phyloP scores from a whole-genome alignment of 2,888 invertebrate species.

The Julus scanicus region DNA sequence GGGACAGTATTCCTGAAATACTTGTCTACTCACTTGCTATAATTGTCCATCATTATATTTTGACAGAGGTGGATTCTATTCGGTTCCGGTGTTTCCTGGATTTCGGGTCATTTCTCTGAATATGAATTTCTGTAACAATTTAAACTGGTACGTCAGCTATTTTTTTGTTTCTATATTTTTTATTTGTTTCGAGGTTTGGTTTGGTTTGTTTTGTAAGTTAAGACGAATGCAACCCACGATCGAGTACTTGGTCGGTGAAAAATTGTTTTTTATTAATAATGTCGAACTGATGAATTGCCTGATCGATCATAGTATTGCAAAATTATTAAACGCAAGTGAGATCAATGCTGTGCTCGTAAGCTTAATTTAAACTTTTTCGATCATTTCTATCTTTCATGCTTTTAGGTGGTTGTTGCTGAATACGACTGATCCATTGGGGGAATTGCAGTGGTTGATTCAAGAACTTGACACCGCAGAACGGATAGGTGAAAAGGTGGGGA shows the following conservation, averaged over 20 bases:
- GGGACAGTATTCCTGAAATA: too few relatives aligned
- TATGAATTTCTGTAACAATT: constrained; percentile 66
- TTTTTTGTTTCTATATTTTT: too few relatives aligned
- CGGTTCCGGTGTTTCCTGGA: constrained; percentile 64
- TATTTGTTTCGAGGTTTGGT: not conserved
- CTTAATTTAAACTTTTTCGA: too few relatives aligned
- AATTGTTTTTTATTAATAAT: too few relatives aligned
- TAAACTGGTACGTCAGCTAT: constrained; percentile 54
- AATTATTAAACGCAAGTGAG: too few relatives aligned
- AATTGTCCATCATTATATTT: not conserved
- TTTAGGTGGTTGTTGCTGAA: constrained; percentile 89
- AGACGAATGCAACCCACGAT: too few relatives aligned
- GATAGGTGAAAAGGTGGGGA: constrained; percentile 86
- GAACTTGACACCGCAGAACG: constrained; percentile 94
- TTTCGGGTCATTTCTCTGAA: constrained; percentile 67
- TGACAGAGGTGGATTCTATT: constrained; percentile 67
- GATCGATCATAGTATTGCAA: too few relatives aligned
- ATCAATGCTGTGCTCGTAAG: too few relatives aligned
- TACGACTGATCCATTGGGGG: constrained; percentile 94
- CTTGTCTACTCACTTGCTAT: too few relatives aligned
- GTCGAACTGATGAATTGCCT: too few relatives aligned
- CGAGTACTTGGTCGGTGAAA: too few relatives aligned
- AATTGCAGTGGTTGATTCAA: constrained; percentile 94
- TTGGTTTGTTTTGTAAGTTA: not conserved
- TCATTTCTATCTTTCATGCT: too few relatives aligned